phyloP scores from a whole-genome alignment of 2,888 invertebrate species.

The Acheta domesticus region DNA sequence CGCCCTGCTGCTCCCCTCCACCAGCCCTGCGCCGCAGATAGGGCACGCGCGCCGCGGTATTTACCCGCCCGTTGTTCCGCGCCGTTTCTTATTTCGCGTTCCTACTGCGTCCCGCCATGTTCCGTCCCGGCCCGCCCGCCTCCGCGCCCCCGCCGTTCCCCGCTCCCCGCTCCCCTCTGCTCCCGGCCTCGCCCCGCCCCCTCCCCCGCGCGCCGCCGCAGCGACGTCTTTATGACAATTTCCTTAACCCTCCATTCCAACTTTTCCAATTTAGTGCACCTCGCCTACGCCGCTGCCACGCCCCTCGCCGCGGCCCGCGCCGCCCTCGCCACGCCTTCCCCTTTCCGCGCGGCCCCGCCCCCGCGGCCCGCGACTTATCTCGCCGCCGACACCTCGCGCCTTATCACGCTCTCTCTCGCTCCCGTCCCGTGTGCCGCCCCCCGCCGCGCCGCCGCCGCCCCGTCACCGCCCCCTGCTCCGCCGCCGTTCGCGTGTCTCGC shows the following conservation, averaged over 20 bases:
- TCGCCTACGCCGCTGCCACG: neutral
- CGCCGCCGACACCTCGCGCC: neutral
- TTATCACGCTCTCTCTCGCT: neutral
- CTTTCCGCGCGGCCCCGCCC: neutral
- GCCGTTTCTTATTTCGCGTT: neutral
- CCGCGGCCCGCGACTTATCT: neutral
- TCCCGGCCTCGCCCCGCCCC: neutral
- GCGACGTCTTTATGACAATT: conserved; percentile 5
- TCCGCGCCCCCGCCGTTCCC: neutral
- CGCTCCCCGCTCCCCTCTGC: neutral
- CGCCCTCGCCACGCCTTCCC: neutral
- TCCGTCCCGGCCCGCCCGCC: neutral
- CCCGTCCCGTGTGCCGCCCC: neutral
- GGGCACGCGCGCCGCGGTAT: conserved; percentile 6
- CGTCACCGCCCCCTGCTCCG: neutral
- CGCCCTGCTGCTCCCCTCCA: neutral
- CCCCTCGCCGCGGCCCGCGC: neutral
- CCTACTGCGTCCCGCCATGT: neutral
- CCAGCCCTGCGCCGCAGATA: neutral
- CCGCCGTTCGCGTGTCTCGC: neutral
- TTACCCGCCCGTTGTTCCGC: neutral
- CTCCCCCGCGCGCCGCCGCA: neutral
- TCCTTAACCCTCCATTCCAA: neutral
- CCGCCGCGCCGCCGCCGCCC: neutral
- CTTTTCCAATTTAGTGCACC: conserved; percentile 5